These are phyloP conservation scores for Plotosus lineatus DNA, from an alignment of 2,113 vertebrate genomes.

Conservation along the genomic window DNA sequence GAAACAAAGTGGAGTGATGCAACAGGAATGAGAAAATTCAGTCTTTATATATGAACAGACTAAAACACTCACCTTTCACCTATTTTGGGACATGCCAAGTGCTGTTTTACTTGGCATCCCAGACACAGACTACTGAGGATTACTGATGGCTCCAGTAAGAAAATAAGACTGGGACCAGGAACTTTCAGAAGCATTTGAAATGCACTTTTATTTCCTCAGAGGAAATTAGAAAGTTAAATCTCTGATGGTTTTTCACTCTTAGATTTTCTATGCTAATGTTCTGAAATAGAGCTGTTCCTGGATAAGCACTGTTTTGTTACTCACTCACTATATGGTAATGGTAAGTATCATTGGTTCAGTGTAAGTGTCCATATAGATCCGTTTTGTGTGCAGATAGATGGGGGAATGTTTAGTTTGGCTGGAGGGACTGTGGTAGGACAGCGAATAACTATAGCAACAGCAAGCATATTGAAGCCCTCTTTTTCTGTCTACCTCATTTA, in stretches of 20 bases:
- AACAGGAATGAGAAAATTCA: not conserved
- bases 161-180: not conserved
- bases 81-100: not conserved
- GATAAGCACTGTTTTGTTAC: conserved; percentile 61
- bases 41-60: not conserved
- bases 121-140: not conserved
- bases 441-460: conserved; percentile 75
- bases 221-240: not conserved
- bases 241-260: not conserved
- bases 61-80: not conserved
- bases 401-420: conserved; percentile 58
- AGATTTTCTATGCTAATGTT: conserved; percentile 21
- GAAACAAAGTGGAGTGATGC: not conserved
- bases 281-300: not conserved
- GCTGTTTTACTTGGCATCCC: conserved; percentile 16
- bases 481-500: not conserved
- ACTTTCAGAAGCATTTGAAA: not conserved
- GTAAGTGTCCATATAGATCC: conserved; percentile 60
- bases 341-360: conserved; percentile 65
- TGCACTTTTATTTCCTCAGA: no score
- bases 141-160: conserved; percentile 14
- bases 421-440: conserved; percentile 66
- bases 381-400: conserved; percentile 66
- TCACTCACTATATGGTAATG: conserved; percentile 67
- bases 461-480: conserved; percentile 61